Conservation (phyloP, 2,113 vertebrate genomes). For the Leucoraja erinaceus region DNA sequence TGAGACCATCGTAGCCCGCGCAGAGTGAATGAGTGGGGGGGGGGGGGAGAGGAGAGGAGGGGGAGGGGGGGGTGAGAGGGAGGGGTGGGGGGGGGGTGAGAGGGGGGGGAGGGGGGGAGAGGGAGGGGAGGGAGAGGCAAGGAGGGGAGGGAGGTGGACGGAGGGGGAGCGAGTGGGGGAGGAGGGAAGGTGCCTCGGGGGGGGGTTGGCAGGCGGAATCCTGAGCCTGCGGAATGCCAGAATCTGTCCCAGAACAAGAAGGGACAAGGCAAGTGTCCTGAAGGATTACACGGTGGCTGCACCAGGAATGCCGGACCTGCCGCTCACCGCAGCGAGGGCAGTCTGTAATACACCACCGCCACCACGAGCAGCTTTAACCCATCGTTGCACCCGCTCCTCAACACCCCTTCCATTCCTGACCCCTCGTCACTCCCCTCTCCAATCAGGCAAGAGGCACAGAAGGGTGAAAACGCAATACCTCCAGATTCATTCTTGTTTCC, state of each 20-base stretch:
- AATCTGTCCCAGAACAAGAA: background rate
- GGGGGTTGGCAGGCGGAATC: background rate
- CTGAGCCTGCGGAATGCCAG: background rate
- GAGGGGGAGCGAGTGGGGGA: background rate
- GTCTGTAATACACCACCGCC: background rate
- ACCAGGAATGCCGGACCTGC: background rate
- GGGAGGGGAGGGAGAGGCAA: too few species aligned
- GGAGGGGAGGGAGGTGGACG: too few species aligned
- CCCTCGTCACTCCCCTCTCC: too few species aligned
- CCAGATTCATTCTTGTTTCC: too few species aligned
- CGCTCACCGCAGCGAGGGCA: background rate
- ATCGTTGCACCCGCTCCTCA: background rate
- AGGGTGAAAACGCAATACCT: too few species aligned
- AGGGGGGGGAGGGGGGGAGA: background rate
- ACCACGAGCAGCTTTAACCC: background rate
- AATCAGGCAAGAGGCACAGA: too few species aligned
- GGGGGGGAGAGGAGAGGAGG: too few species aligned
- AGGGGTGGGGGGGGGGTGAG: too few species aligned
- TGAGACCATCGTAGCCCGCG: too few species aligned
- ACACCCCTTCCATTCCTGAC: too few species aligned
- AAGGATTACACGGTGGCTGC: conserved; percentile 31
- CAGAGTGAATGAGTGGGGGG: too few species aligned
- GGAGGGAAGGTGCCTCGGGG: background rate
- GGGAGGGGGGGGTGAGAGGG: background rate
- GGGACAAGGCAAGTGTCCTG: conserved; percentile 5